These are phyloP conservation scores for Gadopsis bispinosus DNA, from an alignment of 2,797 vertebrate species.

Conservation along the genomic window DNA sequence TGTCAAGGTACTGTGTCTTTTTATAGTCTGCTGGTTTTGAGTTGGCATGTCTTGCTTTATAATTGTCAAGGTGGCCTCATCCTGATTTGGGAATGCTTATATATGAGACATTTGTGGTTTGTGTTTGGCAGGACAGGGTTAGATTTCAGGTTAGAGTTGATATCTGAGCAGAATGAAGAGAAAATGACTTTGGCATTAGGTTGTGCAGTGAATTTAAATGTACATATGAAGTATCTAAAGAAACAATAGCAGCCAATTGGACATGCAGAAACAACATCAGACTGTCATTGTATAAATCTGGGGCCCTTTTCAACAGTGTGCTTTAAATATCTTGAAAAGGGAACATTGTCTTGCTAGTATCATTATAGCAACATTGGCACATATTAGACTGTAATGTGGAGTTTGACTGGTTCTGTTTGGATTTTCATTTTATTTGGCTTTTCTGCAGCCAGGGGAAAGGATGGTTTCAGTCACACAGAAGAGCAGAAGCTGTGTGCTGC, in stretches of 20 bases:
- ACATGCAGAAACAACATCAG: not conserved
- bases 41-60: not conserved
- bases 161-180: not conserved
- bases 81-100: not conserved
- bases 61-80: not conserved
- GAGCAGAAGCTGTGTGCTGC: conserved; percentile 52
- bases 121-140: conserved; percentile 10
- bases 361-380: not conserved
- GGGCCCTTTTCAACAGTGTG: not conserved
- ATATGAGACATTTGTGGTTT: conserved; percentile 2
- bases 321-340: not conserved
- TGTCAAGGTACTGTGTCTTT: conserved; percentile 65
- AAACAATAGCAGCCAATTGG: not conserved
- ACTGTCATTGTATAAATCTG: not conserved
- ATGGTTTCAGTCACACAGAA: conserved; percentile 63
- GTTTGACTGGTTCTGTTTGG: not conserved
- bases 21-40: conserved; percentile 3
- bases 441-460: conserved; percentile 45
- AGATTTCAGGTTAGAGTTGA: not conserved
- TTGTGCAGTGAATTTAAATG: not conserved
- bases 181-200: not conserved
- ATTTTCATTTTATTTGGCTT: not conserved
- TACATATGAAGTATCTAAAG: not conserved
- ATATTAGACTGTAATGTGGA: not conserved
- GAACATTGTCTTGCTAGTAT: not conserved